These are phyloP conservation scores for Isichthys henryi DNA, from an alignment of 2,113 vertebrate species.

Conservation along the genomic window DNA sequence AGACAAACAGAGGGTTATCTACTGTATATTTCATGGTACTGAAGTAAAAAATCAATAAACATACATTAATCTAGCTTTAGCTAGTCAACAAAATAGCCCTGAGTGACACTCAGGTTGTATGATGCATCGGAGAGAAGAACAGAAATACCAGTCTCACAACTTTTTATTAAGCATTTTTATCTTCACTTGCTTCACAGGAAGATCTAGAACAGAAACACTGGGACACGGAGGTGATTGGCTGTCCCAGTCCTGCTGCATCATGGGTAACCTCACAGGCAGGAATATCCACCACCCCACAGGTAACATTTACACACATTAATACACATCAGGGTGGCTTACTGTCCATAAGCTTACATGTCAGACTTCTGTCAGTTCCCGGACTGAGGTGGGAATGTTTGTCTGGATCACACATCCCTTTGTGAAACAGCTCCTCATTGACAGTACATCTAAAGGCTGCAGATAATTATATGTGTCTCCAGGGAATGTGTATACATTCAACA, in stretches of 20 bases:
- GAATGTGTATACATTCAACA: neutral
- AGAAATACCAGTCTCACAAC: too few relatives aligned
- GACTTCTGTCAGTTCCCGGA: neutral
- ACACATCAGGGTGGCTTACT: neutral
- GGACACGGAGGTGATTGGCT: neutral
- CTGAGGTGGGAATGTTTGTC: neutral
- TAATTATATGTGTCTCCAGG: neutral
- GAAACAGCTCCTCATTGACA: neutral
- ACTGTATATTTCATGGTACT: neutral
- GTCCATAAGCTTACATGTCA: neutral
- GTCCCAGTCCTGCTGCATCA: slow-evolving; percentile 3
- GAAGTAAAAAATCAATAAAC: neutral
- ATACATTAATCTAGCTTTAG: neutral
- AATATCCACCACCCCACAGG: neutral
- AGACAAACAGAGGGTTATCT: neutral
- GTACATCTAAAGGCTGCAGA: neutral
- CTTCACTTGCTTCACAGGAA: neutral
- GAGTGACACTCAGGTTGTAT: neutral
- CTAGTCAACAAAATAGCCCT: neutral
- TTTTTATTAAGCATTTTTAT: neutral
- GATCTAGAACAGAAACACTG: neutral
- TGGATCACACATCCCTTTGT: neutral
- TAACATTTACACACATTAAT: neutral
- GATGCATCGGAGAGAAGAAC: too few relatives aligned
- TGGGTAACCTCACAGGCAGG: slow-evolving; percentile 22